Percentiles rank a stretch among this genome's conserved stretches.
Conservation (phyloP, 2,888 invertebrate genomes). For the Leptopilina syphax region DNA sequence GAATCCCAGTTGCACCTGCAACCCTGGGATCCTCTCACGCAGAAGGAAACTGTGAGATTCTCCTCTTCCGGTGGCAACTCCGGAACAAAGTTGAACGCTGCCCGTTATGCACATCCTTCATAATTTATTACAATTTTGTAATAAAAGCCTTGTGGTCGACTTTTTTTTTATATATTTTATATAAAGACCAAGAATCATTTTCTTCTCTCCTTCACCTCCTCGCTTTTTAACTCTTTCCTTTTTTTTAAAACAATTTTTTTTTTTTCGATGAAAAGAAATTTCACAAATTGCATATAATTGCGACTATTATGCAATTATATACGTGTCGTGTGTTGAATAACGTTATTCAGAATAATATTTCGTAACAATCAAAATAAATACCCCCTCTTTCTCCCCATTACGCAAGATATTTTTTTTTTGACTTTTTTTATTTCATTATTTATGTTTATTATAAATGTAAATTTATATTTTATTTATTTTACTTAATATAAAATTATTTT, state of each 20-base stretch:
- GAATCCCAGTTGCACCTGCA: conserved; percentile 70
- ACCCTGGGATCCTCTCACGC: conserved; percentile 49
- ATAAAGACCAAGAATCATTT: background rate
- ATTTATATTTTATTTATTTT: no score
- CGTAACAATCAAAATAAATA: no score
- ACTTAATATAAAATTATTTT: no score
- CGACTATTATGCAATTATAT: background rate
- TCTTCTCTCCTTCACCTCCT: background rate
- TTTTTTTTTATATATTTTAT: background rate
- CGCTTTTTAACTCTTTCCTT: background rate
- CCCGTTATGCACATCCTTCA: background rate
- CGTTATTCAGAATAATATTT: no score
- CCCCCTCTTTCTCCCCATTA: no score
- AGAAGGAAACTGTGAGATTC: conserved; percentile 35
- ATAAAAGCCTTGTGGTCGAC: background rate
- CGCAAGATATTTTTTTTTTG: no score
- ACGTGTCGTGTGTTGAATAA: background rate
- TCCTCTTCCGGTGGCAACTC: conserved; percentile 42
- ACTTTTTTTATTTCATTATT: no score
- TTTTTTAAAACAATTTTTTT: conserved; percentile 8
- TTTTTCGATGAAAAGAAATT: background rate
- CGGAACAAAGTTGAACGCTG: conserved; percentile 43
- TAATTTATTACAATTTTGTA: conserved; percentile 5
- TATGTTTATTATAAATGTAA: no score
- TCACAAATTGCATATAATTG: background rate